A percentile compares a stretch with the other conserved stretches of the same genome.
Evolutionary conservation across 2,797 vertebrate genomes (phyloP).

Genomic region (Cryptoprocta ferox): DNA sequence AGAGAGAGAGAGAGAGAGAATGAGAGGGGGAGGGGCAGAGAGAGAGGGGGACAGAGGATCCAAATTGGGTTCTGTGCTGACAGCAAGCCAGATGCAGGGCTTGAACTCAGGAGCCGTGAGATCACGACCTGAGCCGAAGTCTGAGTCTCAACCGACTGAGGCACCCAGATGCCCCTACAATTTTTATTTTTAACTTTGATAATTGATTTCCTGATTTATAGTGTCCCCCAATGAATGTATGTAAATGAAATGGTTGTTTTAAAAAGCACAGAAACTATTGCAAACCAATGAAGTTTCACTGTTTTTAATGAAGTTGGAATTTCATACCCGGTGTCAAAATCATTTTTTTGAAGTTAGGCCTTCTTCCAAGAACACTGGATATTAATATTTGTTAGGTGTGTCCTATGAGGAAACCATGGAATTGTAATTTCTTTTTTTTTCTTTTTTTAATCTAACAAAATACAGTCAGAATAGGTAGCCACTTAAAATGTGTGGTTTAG

Average conservation of each 20-base stretch:
- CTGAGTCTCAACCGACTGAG: background rate
- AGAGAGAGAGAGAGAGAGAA: background rate
- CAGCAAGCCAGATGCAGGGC: background rate
- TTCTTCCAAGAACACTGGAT: background rate
- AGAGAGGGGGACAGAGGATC: no score
- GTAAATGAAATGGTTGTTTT: background rate
- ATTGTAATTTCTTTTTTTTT: background rate
- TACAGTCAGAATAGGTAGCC: background rate
- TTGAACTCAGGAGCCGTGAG: background rate
- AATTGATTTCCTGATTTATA: background rate
- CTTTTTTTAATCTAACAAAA: constrained; percentile 22
- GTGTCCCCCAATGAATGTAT: background rate
- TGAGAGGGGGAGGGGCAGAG: background rate
- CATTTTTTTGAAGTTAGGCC: background rate
- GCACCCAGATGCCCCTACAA: background rate
- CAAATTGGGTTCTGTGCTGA: background rate
- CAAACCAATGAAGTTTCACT: background rate
- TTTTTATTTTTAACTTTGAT: constrained; percentile 30
- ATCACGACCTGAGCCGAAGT: background rate
- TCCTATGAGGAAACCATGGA: background rate
- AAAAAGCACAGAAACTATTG: background rate
- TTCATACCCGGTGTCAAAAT: background rate
- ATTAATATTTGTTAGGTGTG: background rate
- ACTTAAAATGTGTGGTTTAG: background rate
- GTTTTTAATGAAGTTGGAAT: background rate